phyloP scores from a whole-genome alignment of 2,888 invertebrate genomes.

The Cryptosula pallasiana region DNA sequence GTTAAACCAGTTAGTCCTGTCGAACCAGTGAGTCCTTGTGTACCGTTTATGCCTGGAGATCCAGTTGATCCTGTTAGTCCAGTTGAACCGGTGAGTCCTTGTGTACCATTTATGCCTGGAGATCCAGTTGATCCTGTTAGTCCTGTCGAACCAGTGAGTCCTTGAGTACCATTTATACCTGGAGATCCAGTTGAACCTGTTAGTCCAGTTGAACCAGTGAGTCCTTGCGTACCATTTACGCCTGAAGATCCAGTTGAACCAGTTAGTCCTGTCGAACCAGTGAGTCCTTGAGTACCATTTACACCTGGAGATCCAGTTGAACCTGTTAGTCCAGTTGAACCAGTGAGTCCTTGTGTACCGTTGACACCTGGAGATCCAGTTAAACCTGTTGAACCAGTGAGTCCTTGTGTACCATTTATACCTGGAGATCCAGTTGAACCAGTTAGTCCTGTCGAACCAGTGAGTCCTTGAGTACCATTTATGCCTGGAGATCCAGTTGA shows the following conservation, averaged over 20 bases:
- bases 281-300: background rate
- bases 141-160: background rate
- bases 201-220: background rate
- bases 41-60: background rate
- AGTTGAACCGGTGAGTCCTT: background rate
- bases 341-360: background rate
- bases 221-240: background rate
- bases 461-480: background rate
- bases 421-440: background rate
- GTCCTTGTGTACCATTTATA: background rate
- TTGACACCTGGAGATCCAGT: background rate
- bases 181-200: background rate
- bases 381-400: background rate
- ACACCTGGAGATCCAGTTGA: background rate
- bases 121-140: background rate
- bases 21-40: background rate
- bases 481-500: background rate
- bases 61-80: background rate
- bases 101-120: background rate
- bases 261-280: background rate
- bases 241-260: background rate
- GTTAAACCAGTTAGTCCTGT: background rate
- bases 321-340: background rate
- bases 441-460: background rate
- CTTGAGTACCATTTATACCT: background rate